Percentiles rank a stretch among this genome's conserved stretches.
Evolutionary conservation across 2,888 invertebrate genomes (phyloP).

Genomic region (Tolmerus cingulatus): DNA sequence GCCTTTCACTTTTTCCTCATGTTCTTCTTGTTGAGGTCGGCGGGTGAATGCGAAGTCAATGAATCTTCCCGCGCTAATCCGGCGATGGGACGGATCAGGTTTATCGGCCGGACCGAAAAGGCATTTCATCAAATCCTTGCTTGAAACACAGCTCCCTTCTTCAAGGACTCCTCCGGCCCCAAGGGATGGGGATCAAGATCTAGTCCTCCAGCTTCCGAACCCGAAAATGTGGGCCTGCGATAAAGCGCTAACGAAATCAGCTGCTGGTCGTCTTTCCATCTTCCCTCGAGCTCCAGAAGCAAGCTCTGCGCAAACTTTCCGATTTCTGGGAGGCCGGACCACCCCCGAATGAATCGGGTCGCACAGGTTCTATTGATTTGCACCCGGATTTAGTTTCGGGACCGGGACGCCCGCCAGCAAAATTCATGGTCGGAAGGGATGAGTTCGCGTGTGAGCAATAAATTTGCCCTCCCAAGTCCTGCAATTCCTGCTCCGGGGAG

Average conservation of each 20-base stretch:
- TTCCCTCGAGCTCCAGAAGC: background rate
- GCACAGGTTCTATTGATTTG: conserved; percentile 2
- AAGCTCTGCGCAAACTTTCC: background rate
- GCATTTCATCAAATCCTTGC: background rate
- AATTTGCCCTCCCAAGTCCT: background rate
- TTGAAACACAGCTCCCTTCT: background rate
- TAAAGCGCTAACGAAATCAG: background rate
- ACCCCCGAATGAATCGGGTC: background rate
- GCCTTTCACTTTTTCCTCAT: background rate
- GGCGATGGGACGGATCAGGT: background rate
- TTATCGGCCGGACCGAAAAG: background rate
- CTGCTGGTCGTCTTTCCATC: background rate
- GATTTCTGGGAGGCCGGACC: background rate
- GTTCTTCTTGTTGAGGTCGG: background rate
- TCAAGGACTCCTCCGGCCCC: background rate
- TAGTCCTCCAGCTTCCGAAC: background rate
- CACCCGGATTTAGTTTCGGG: background rate
- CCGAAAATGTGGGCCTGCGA: background rate
- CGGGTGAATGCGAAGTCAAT: background rate
- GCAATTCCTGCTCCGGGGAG: background rate
- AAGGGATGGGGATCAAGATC: background rate
- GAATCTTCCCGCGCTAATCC: background rate
- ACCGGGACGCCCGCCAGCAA: background rate
- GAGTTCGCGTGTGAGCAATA: background rate
- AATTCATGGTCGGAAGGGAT: background rate